phyloP scores from a whole-genome alignment of 2,113 vertebrate genomes.

The Labeo catla region DNA sequence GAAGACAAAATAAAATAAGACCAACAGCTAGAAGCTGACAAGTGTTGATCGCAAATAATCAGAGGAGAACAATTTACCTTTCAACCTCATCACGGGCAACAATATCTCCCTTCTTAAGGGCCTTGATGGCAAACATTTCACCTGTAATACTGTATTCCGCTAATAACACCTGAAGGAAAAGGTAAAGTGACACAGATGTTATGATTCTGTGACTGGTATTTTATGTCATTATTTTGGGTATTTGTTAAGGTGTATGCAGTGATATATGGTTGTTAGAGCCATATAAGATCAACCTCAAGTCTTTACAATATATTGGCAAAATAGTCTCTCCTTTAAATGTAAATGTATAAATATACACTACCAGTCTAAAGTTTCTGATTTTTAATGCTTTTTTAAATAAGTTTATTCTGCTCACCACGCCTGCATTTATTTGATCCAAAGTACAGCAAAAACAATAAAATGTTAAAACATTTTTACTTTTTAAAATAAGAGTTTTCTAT shows the following conservation, averaged over 20 bases:
- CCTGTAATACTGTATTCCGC: slow-evolving; percentile 97
- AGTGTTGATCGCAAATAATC: not conserved
- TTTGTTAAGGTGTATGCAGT: not conserved
- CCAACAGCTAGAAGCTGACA: not conserved
- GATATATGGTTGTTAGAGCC: not conserved
- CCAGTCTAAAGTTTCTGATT: too few species aligned
- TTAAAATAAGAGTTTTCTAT: too few species aligned
- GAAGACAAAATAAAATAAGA: not conserved
- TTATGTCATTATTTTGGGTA: not conserved
- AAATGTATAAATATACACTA: too few species aligned
- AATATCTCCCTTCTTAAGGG: slow-evolving; percentile 98
- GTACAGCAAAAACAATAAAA: too few species aligned
- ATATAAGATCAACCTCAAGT: not conserved
- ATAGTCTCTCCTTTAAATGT: too few species aligned
- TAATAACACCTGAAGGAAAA: slow-evolving; percentile 84
- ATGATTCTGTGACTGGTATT: not conserved
- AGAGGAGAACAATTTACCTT: slow-evolving; percentile 77
- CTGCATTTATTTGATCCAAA: too few species aligned
- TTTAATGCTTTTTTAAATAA: too few species aligned
- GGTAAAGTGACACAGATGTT: not conserved
- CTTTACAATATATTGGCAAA: not conserved
- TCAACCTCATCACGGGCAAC: slow-evolving; percentile 97
- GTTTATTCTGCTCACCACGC: too few species aligned
- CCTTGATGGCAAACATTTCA: slow-evolving; percentile 99
- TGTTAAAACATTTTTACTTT: too few species aligned